Base-by-base conservation (phyloP, 2,797 vertebrate genomes). In the Tarsius wallacei region DNA sequence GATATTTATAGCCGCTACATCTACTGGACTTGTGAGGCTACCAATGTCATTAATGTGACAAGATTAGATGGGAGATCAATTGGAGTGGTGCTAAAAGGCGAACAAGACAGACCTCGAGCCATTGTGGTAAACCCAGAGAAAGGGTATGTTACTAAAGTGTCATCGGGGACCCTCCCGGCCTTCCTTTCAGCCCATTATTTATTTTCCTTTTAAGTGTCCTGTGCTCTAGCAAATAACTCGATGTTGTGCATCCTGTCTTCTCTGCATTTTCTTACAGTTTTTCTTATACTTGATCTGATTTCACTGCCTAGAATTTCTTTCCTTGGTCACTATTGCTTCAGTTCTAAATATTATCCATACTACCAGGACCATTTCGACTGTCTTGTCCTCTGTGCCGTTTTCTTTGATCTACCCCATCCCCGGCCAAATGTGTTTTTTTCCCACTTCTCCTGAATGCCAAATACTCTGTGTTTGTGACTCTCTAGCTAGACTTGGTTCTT, bases 11-110 rank as follows among this genome's bases (percentile, higher is more conserved):
- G 99, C 98, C 99, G 99, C 97, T 99, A 99, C 97, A 99, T 99
- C 99, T 99, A 99, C 98, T 99, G 99, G 99, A 99, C 99, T 97
- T 99, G 99, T 1, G 99, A 99, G 98, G 99, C 99, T 84, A 99
- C 99, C 97, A 99, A 99, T 66, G 99, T 99, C 91, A 99, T 99
- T 98, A 99, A 99, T 2, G 99, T 99, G 28, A 99, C 99, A 0
- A 99, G 99, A 26, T 99, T 99, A 1, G 99, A 99, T 93, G 99
- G 99, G 28, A 99, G 99, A 88, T 96, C 99, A 1, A 98, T 99
- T 51, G 99, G 99, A 33, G 99, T 99, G 95, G 99, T 99, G 42
- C 99, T 99, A 88, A 99, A 98, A n/a, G 99, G 99, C 4, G 99
- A 99, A 21, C 99, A 99, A 19, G 99, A 99, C 88, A 99, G 99